Percentiles rank a stretch among this genome's conserved stretches.
Conservation (phyloP, 2,113 vertebrate species). For the Mus musculus region DNA sequence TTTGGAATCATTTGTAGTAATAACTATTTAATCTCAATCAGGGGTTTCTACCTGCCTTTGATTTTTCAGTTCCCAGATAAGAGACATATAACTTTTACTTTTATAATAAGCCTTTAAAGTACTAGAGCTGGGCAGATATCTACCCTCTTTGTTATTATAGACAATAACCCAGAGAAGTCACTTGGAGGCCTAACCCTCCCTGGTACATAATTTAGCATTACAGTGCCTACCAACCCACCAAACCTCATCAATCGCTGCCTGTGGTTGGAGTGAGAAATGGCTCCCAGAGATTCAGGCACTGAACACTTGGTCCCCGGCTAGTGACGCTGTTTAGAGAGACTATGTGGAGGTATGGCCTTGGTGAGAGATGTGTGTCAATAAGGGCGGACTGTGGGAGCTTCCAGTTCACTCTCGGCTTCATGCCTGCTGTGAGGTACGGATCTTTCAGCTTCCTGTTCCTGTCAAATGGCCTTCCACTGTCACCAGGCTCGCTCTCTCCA, state of each 20-base stretch:
- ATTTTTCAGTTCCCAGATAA: too few relatives aligned
- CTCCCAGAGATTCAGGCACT: neutral
- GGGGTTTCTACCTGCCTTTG: too few relatives aligned
- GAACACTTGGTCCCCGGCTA: neutral
- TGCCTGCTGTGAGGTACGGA: neutral
- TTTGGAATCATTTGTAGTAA: neutral
- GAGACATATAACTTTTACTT: too few relatives aligned
- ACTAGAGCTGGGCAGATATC: too few relatives aligned
- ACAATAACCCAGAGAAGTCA: too few relatives aligned
- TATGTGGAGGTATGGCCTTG: neutral
- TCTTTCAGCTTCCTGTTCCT: neutral
- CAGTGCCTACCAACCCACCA: too few relatives aligned
- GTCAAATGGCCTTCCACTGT: neutral
- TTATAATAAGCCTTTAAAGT: too few relatives aligned
- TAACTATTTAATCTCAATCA: too few relatives aligned
- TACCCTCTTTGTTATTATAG: too few relatives aligned
- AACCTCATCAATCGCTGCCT: neutral
- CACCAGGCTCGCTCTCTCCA: neutral
- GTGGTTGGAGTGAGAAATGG: neutral
- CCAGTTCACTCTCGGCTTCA: neutral
- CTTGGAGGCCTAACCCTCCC: too few relatives aligned
- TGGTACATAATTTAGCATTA: too few relatives aligned
- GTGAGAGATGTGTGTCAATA: neutral
- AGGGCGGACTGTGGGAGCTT: neutral
- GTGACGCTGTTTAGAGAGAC: neutral